Percentiles rank a stretch among this genome's conserved stretches.
Conservation (phyloP, 1,140 invertebrate genomes). For the Drosophila orosa region DNA sequence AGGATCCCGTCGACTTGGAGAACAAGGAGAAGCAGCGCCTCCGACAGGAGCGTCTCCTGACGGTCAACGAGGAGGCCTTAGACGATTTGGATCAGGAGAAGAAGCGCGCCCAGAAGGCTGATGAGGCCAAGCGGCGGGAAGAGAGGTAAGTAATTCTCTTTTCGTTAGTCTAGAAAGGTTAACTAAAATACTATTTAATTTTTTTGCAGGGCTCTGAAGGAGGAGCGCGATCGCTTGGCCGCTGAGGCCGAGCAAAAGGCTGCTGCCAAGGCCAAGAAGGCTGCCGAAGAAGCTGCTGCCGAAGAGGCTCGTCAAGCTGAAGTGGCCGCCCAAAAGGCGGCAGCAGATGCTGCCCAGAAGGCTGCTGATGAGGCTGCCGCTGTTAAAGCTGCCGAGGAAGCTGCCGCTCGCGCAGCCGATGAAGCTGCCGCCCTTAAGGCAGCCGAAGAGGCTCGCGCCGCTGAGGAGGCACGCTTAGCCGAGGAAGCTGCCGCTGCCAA, state of each 20-base stretch:
- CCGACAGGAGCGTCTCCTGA: constrained; percentile 84
- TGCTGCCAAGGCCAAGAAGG: constrained; percentile 40
- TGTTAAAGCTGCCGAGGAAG: constrained; percentile 1
- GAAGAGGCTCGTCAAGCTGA: constrained; percentile 26
- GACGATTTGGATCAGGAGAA: constrained; percentile 86
- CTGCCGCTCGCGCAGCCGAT: constrained; percentile 61
- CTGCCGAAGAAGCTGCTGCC: constrained; percentile 32
- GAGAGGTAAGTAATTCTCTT: constrained; percentile 85
- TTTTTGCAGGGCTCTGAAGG: constrained; percentile 43
- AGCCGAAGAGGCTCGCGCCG: constrained; percentile 15
- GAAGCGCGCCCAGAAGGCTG: constrained; percentile 86
- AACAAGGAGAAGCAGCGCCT: constrained; percentile 85
- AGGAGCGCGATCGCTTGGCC: constrained; percentile 49
- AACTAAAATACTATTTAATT: no score
- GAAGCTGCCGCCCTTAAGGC: constrained; percentile 84
- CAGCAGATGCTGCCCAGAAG: constrained; percentile 85
- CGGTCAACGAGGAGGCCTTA: constrained; percentile 84
- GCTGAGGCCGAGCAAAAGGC: constrained; percentile 82
- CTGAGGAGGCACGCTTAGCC: background rate
- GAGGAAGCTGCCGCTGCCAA: constrained; percentile 1
- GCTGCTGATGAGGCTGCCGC: constrained; percentile 78
- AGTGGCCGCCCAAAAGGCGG: constrained; percentile 78
- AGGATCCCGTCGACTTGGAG: constrained; percentile 85
- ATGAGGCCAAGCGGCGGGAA: constrained; percentile 86
- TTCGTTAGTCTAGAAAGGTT: no score